Evolutionary conservation across 2,113 vertebrate genomes (phyloP), one percentile per base, ranked within the genome.

Genomic region (Carassius auratus): DNA sequence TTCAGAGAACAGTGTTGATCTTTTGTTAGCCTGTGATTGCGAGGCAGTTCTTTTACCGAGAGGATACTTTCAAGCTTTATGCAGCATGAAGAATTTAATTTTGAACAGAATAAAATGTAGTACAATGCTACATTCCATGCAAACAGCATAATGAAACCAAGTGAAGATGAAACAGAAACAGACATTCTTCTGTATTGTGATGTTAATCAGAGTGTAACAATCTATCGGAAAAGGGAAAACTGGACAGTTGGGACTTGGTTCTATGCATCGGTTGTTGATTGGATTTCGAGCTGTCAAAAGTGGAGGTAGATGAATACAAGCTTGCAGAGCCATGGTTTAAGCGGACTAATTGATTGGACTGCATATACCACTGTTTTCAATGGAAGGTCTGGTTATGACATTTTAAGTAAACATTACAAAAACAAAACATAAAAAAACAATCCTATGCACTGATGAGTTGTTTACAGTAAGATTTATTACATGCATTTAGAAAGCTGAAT

Each of bases 21-120:
- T 86, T 81, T 79, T 19, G 61, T 85, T 71, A 38, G 76, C 76
- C 52, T 57, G 75, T 17, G 38, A 57, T 5, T 38, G n/a, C 6
- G 5, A 73, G 21, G 36, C 33, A 30, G 38, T 38, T 26, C 36
- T 76, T 75, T 45, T 17, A 84, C 55, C 14, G 8, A 84, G 2
- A 30, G 30, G 30, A 30, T 30, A 61, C 68, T 84, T n/a, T 74
- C 55, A n/a, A 50, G 21, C 14, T 26, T 30, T 10, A 19, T 52
- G 19, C 19, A 73, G 69, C 69, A 73, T 45, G 38, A 12, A 2
- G 0, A 5, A 13, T 45, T 73, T 73, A 0, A 73, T 45, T 45
- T 12, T n/a, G 69, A 73, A 73, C 36, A 42, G 8, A 10, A 42
- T 19, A 68, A 7, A 45, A 45, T 0, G 42, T 10, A 45, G 42